Evolutionary conservation across 1,140 invertebrate genomes (phyloP).

Genomic region (Halyomorpha halys): DNA sequence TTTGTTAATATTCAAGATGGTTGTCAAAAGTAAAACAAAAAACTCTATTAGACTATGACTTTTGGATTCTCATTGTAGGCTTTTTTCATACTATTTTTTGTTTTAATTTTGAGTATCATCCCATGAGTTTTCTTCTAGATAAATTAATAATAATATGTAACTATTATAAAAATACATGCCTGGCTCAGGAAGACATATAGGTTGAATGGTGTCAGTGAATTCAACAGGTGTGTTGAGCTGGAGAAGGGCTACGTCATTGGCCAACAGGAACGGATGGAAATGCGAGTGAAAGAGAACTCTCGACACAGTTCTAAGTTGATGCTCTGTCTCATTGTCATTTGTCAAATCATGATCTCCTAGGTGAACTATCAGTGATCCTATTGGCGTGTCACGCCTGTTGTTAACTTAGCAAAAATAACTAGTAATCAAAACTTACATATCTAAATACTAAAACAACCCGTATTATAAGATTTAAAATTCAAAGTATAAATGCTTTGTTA

Average conservation of each 20-base stretch:
- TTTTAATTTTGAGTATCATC: no score
- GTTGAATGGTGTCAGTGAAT: conserved; percentile 37
- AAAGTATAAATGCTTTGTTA: no score
- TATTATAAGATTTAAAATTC: no score
- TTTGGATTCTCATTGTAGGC: no score
- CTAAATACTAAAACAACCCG: no score
- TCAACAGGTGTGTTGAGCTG: conserved; percentile 35
- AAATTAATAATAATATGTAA: neutral
- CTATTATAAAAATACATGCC: conserved; percentile 38
- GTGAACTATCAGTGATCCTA: conserved; percentile 31
- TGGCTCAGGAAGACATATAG: conserved; percentile 41
- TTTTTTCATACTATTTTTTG: no score
- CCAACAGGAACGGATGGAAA: conserved; percentile 36
- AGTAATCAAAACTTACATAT: neutral
- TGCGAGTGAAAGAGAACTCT: conserved; percentile 36
- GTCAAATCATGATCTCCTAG: conserved; percentile 36
- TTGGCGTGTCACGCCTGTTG: conserved; percentile 34
- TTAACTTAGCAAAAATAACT: neutral
- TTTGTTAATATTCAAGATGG: no score
- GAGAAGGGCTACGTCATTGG: conserved; percentile 43
- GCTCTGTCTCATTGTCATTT: conserved; percentile 33
- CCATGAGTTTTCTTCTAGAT: neutral
- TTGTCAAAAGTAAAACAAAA: no score
- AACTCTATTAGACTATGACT: no score
- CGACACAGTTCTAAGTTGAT: conserved; percentile 31